Evolutionary conservation across 2,113 vertebrate species (phyloP).

Genomic region (Pycnonotus jocosus): DNA sequence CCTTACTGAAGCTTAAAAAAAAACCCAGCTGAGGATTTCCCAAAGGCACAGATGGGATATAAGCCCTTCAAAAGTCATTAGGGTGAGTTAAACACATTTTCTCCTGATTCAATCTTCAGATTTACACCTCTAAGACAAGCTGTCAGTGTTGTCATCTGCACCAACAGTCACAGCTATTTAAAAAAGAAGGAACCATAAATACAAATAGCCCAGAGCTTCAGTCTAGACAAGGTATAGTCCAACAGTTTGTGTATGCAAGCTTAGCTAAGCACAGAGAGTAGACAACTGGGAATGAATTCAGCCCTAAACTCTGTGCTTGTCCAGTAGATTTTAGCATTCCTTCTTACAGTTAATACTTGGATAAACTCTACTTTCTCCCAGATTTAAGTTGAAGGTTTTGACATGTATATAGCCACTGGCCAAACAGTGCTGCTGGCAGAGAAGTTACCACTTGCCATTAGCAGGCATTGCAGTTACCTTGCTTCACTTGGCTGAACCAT

Average conservation of each 20-base stretch:
- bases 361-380: not conserved
- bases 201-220: not conserved
- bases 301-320: not conserved
- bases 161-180: not conserved
- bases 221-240: not conserved
- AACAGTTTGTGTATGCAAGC: not conserved
- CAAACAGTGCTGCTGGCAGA: not conserved
- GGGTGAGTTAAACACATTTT: not conserved
- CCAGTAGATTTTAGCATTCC: not conserved
- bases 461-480: not conserved
- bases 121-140: not conserved
- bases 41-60: not conserved
- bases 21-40: not conserved
- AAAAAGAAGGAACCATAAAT: not conserved
- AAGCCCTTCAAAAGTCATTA: not conserved
- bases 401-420: not conserved
- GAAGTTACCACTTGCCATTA: not conserved
- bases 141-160: not conserved
- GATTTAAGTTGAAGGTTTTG: not conserved
- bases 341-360: not conserved
- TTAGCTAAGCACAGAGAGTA: not conserved
- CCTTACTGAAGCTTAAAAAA: not conserved
- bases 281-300: not conserved
- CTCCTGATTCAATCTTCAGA: not conserved
- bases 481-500: not conserved